Base-by-base conservation (phyloP, 2,797 vertebrate species). In the Tauraco hartlaubi region DNA sequence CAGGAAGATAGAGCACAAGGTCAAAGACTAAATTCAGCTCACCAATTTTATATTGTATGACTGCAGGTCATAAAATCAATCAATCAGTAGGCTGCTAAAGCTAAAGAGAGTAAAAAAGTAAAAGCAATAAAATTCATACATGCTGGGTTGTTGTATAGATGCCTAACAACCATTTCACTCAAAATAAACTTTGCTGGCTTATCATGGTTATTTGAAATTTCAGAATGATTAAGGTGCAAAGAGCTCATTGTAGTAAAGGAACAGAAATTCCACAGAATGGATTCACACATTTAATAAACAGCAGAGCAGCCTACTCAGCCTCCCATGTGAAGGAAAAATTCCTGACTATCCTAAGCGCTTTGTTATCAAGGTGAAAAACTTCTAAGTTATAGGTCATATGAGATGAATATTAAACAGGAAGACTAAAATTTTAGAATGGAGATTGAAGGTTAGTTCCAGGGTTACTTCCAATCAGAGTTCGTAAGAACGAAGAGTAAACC, bases 41-140 rank as follows among this genome's bases (percentile, higher is more conserved):
- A 89, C 19, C 19, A 59, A 4, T 73, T 86, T 76, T 43, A 76
- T 66, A 48, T 8, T 66, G 12, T 41, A 35, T 37, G 16, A 80
- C 18, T 37, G 18, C 22, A 80, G 61, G 37, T 83, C 54, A 72
- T 80, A 75, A 96, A 90, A 94, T 88, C 75, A 85, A 94, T 88
- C 75, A 85, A 52, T 87, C 22, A 41, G 44, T 21, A 82, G 11
- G 73, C 8, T 49, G 26, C 19, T 62, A 84, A 56, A 83, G 31
- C 51, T 89, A 85, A 91, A 87, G 15, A 62, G 1, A 89, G 4
- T 7, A 46, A 73, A 91, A 94, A 85, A 56, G 8, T 17, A 63
- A 92, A 52, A 73, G 5, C 25, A 79, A 62, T 74, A 80, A 91
- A 74, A 78, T 61, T 51, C 15, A 23, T 41, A 43, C 4, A 92